Base-by-base conservation (phyloP, 2,113 vertebrate species). In the Heterocephalus glaber region DNA sequence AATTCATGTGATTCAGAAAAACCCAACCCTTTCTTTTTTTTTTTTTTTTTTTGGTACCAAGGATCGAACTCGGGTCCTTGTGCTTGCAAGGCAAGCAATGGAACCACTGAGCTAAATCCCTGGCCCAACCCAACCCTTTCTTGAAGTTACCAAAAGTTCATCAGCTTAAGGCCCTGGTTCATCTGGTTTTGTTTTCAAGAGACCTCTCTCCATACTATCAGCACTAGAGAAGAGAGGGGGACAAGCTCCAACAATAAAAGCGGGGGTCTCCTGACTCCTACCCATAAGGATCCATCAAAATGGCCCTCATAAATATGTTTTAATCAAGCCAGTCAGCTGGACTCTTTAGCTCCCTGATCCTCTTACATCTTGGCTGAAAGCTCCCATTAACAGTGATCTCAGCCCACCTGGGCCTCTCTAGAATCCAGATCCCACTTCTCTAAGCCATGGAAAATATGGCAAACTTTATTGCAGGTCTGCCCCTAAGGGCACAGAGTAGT, bases 181-280 rank as follows among this genome's bases (percentile, higher is more conserved):
- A 65, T 49, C 52, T 41, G 81, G 44, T 77, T 95, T 90, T 60
- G 4, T 70, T 95, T 92, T 66, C 70, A 41, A 35, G 90, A 74
- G 47, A 52, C 10, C 35, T 83, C 47, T 65, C 35, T 93, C 30
- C 17, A 35, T 1, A 52, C 10, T 65, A 61, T 26, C 47, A 16
- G 10, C 4, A 3, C 68, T 13, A 49, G 9, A 2, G 41, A 26
- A 17, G 54, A 52, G 14, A 38, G 16, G 38, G 68, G 14, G 0
- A 38, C 19, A 35, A 6, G 19, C 60, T 61, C n/a, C 54, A 81
- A 65, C 88, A 72, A 82, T 0, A 1, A 1, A 7, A 81, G 14
- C 4, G 5, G 14, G 61, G 2, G 11, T 38, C 17, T 76, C 41
- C 54, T 9, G 60, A 83, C 10, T 22, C 16, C 88, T 60, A 28